A percentile compares a stretch with the other conserved stretches of the same genome.
phyloP scores from a whole-genome alignment of 2,888 invertebrate species.

The Agrochola litura region DNA sequence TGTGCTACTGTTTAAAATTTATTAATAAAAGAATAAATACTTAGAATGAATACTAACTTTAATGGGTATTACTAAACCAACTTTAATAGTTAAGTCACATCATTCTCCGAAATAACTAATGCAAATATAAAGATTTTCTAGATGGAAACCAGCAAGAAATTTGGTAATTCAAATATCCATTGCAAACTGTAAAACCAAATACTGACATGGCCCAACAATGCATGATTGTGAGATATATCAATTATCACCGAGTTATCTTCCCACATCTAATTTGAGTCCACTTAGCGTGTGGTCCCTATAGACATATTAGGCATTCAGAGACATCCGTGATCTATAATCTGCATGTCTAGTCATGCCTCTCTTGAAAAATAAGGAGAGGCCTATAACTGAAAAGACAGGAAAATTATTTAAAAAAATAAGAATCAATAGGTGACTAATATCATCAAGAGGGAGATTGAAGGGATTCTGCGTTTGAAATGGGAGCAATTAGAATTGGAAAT shows the following conservation, averaged over 20 bases:
- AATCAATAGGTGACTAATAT: background rate
- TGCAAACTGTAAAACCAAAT: conserved; percentile 17
- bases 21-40: no score
- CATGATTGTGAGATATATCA: conserved; percentile 27
- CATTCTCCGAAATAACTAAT: background rate
- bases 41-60: background rate
- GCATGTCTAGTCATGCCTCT: background rate
- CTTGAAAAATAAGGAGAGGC: background rate
- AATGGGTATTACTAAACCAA: background rate
- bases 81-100: background rate
- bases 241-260: conserved; percentile 39
- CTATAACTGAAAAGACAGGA: background rate
- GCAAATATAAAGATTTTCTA: background rate
- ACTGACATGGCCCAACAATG: conserved; percentile 7
- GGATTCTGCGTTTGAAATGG: background rate
- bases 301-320: conserved; percentile 1
- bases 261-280: conserved; percentile 29
- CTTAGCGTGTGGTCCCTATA: conserved; percentile 21
- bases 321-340: conserved; percentile 21
- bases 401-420: background rate
- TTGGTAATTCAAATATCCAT: conserved; percentile 10
- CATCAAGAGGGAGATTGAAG: background rate
- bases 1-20: no score
- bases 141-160: background rate
- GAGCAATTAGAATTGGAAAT: background rate